Conservation (phyloP, 2,113 vertebrate species). For the Mionectes macconnelli region DNA sequence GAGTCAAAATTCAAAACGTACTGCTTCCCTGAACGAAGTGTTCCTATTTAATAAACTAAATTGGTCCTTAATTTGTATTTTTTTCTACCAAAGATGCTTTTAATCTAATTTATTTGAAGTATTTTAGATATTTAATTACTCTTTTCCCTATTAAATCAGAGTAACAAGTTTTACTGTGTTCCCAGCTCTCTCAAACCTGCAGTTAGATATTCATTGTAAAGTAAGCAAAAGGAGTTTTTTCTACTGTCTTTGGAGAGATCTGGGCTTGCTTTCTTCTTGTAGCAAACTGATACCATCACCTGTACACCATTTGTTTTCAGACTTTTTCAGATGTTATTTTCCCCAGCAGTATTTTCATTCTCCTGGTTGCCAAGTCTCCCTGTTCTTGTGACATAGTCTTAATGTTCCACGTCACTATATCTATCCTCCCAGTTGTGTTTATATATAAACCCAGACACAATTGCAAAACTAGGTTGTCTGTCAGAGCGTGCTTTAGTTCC, state of each 20-base stretch:
- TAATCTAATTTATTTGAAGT: background rate
- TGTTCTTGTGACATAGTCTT: background rate
- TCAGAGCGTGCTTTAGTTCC: background rate
- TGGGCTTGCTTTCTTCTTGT: accelerated
- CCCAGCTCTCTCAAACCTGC: background rate
- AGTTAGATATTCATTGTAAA: background rate
- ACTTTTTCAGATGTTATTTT: background rate
- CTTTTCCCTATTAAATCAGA: background rate
- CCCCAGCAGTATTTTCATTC: background rate
- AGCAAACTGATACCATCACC: background rate
- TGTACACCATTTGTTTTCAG: background rate
- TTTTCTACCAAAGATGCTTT: background rate
- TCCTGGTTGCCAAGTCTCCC: accelerated
- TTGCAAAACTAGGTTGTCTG: background rate
- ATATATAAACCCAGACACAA: background rate
- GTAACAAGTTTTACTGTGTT: background rate
- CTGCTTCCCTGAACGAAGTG: background rate
- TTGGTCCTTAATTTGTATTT: background rate
- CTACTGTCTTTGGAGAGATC: background rate
- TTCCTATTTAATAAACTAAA: background rate
- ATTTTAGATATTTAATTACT: background rate
- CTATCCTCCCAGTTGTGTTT: background rate
- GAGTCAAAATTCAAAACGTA: background rate
- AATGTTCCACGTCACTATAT: background rate
- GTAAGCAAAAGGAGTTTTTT: background rate